phyloP scores from a whole-genome alignment of 2,113 vertebrate genomes.

The Pseudorasbora parva region DNA sequence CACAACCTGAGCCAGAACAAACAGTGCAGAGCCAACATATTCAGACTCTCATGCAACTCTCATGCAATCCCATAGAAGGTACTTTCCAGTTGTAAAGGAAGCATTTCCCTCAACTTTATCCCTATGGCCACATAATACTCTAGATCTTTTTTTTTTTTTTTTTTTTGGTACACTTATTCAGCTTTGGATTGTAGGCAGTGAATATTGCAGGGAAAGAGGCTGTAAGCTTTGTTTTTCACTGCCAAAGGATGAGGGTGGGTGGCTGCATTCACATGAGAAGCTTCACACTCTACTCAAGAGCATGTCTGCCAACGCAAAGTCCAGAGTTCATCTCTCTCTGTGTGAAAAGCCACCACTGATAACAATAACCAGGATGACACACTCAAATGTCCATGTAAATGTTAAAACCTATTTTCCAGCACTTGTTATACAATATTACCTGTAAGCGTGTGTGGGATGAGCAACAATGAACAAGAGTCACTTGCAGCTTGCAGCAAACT shows the following conservation, averaged over 20 bases:
- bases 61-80: slow-evolving; percentile 48
- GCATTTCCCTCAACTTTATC: slow-evolving; percentile 2
- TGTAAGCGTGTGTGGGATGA: slow-evolving; percentile 6
- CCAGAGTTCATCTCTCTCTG: slow-evolving; percentile 51
- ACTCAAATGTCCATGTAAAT: background rate
- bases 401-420: slow-evolving; percentile 14
- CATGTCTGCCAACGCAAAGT: slow-evolving; percentile 65
- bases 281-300: slow-evolving; percentile 48
- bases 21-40: background rate
- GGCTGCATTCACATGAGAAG: slow-evolving; percentile 34
- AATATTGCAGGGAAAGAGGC: slow-evolving; percentile 28
- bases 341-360: slow-evolving; percentile 66
- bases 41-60: background rate
- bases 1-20: slow-evolving; percentile 18
- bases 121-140: slow-evolving; percentile 25
- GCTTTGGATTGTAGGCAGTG: slow-evolving; percentile 43
- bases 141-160: background rate
- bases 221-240: slow-evolving; percentile 58
- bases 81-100: slow-evolving; percentile 33
- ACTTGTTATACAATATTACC: slow-evolving; percentile 22
- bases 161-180: slow-evolving; percentile 16
- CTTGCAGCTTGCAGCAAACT: background rate
- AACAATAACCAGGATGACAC: slow-evolving; percentile 62
- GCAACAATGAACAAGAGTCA: background rate
- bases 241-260: slow-evolving; percentile 53